Conservation (phyloP, 2,888 invertebrate genomes). For the Deilephila porcellus region DNA sequence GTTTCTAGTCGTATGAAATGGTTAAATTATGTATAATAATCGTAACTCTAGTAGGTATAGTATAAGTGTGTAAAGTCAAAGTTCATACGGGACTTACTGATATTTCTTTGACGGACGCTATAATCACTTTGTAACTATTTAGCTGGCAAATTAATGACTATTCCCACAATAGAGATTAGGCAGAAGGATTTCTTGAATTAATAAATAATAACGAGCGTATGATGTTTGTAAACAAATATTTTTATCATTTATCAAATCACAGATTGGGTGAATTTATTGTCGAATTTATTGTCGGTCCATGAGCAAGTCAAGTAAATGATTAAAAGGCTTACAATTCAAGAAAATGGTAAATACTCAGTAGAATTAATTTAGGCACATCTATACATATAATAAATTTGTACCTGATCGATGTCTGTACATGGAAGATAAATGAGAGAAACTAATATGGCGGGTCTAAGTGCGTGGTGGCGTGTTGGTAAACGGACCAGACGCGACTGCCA, state of each 20-base stretch:
- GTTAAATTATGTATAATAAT: slow-evolving; percentile 40
- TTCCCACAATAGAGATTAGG: background rate
- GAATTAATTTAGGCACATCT: background rate
- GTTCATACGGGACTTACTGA: slow-evolving; percentile 36
- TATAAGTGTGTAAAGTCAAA: slow-evolving; percentile 36
- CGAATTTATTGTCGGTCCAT: background rate
- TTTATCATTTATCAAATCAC: background rate
- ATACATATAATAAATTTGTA: no score
- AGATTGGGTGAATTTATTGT: background rate
- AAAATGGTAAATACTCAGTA: background rate
- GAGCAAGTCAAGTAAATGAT: background rate
- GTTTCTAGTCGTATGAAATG: slow-evolving; percentile 29
- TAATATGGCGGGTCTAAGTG: no score
- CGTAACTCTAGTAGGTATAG: slow-evolving; percentile 33
- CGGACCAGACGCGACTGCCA: no score
- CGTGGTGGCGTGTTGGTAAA: no score
- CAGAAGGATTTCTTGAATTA: background rate
- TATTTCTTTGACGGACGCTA: slow-evolving; percentile 29
- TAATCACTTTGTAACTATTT: slow-evolving; percentile 16
- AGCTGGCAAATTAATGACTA: slow-evolving; percentile 12
- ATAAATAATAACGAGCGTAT: background rate
- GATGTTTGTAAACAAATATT: background rate
- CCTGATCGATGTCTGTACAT: no score
- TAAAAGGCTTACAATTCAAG: background rate
- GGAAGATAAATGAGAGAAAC: no score